Evolutionary conservation across 1,140 invertebrate genomes (phyloP).

Genomic region (Trichonephila inaurata): DNA sequence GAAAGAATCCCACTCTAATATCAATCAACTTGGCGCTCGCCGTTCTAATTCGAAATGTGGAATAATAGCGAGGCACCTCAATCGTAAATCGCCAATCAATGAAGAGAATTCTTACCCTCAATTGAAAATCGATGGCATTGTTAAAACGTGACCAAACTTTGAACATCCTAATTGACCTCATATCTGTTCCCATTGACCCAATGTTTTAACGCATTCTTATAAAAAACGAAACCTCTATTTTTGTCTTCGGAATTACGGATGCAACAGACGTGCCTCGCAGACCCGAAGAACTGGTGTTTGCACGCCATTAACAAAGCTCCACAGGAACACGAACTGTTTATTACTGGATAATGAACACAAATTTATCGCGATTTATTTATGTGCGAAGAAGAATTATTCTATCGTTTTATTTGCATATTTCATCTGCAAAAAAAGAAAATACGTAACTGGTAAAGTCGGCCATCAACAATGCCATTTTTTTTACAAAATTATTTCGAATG

Average conservation of each 20-base stretch:
- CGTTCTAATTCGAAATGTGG: slow-evolving; percentile 11
- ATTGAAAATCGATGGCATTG: slow-evolving; percentile 43
- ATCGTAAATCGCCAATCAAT: slow-evolving; percentile 30
- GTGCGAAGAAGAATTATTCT: background rate
- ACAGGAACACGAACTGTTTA: background rate
- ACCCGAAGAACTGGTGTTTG: background rate
- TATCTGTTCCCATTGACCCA: slow-evolving; percentile 63
- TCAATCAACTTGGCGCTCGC: background rate
- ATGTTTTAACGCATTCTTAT: slow-evolving; percentile 52
- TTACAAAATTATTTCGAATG: too few species aligned
- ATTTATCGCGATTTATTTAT: background rate
- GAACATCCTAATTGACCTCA: slow-evolving; percentile 3
- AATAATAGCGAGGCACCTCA: background rate
- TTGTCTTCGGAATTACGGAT: slow-evolving; percentile 43
- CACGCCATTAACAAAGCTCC: background rate
- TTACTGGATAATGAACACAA: background rate
- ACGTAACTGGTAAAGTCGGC: background rate
- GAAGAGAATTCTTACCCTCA: slow-evolving; percentile 18
- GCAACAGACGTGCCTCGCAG: background rate
- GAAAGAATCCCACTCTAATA: background rate
- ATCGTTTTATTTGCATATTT: background rate
- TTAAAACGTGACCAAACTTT: slow-evolving; percentile 7
- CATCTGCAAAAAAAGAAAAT: background rate
- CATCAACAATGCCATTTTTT: too few species aligned
- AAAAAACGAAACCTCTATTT: slow-evolving; percentile 52